Conservation (phyloP, 1,140 invertebrate species). For the Penaeus vannamei region DNA sequence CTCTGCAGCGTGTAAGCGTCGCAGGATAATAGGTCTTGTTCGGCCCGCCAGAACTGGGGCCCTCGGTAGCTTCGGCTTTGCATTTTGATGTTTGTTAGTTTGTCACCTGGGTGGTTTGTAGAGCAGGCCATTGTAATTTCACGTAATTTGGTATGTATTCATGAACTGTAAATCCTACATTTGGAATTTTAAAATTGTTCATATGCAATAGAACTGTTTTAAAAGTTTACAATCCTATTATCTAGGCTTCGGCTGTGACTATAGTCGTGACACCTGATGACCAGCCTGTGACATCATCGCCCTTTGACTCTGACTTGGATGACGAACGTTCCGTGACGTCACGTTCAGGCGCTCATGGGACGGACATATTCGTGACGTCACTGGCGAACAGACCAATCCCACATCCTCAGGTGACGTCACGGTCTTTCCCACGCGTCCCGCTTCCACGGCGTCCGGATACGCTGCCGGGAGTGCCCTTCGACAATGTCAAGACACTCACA, state of each 20-base stretch:
- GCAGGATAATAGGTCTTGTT: not conserved
- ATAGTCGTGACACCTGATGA: constrained; percentile 14
- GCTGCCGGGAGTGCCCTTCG: not conserved
- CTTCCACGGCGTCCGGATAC: constrained; percentile 33
- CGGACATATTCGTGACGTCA: constrained; percentile 13
- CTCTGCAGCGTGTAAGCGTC: constrained; percentile 32
- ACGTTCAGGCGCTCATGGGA: not conserved
- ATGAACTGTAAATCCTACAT: too few relatives aligned
- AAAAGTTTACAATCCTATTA: too few relatives aligned
- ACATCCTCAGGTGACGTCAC: not conserved
- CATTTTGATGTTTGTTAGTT: too few relatives aligned
- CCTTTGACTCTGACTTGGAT: constrained; percentile 24
- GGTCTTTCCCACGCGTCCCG: constrained; percentile 7
- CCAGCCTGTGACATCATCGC: constrained; percentile 7
- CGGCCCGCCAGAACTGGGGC: too few relatives aligned
- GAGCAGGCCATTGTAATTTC: too few relatives aligned
- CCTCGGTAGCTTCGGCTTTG: too few relatives aligned
- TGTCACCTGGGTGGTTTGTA: too few relatives aligned
- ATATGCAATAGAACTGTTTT: too few relatives aligned
- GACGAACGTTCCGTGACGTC: not conserved
- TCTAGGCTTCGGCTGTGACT: constrained; percentile 9
- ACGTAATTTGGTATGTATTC: too few relatives aligned
- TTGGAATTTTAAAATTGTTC: too few relatives aligned
- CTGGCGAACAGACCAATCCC: constrained; percentile 10
- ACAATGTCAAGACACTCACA: not conserved